Evolutionary conservation across 1,140 invertebrate genomes (phyloP), one percentile per base, ranked within the genome.

Genomic region (Zaprionus ghesquierei): DNA sequence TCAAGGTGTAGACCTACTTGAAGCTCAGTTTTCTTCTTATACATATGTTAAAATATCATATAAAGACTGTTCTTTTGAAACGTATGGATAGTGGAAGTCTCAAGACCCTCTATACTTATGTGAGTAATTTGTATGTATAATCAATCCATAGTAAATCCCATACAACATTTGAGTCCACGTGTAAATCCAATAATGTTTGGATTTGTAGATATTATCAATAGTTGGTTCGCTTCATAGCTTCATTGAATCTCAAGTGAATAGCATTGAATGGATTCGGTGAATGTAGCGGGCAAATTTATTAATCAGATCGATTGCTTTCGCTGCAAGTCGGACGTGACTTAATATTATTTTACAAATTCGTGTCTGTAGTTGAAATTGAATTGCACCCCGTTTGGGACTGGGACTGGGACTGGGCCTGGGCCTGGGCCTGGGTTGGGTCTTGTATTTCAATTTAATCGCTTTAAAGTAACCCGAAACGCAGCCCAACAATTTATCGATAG

Each of bases 381-480:
- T 46, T 46, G 41, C 18, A 46, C 41, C 41, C 41, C 41, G 18
- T 8, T 15, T 41, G 35, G n/a, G 35, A 41, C 6, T 38, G 35
- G 5, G n/a, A n/a, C 5, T 38, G 35, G 13, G 0, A 3, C 12
- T 13, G 33, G 33, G 1, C 12, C 13, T 35, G 33, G 33, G 13
- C 13, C 5, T 35, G 33, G 25, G 31, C 60, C 31, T 29, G 33
- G 73, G 65, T 44, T 86, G 1, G 33, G 35, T 38, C 35, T 38
- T 79, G 65, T 73, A 70, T 86, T 86, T 86, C 82, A 86, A 87
- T 87, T 87, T 79, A 86, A 74, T 89, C 64, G 76, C 64, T 65
- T 87, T 66, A 56, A 66, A 82, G 79, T 73, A 86, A 86, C 75
- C 55, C 69, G 82, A 86, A 78, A 79, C 79, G 75, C 61, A 76